Evolutionary conservation across 2,797 vertebrate genomes (phyloP), one percentile per base, ranked within the genome.

Genomic region (Crypturellus tataupa): DNA sequence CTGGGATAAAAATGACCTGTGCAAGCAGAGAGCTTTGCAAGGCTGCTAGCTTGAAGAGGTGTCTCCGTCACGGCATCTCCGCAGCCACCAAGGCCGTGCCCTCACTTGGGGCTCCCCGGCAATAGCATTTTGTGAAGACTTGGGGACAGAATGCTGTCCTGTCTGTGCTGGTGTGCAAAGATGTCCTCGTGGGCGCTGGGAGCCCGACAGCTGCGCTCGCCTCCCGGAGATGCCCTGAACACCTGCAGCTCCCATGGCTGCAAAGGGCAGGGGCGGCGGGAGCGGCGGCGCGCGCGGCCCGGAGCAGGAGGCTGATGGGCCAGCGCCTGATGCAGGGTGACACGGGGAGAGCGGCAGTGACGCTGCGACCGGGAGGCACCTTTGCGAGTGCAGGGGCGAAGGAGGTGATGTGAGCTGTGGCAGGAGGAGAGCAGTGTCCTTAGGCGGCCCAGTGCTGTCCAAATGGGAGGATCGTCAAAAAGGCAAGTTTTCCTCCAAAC

Each of bases 331-430:
- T 39, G 47, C 49, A 31, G 49, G 51, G 2, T 46, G 42, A 18
- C 33, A 17, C 19, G 4, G 14, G 51, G 39, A 31, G 58, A 46
- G 44, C 62, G 53, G 18, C 62, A 1, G 1, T 35, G 39, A 25
- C 13, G 42, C 55, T 68, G 0, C 6, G 25, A 18, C 47, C 20
- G 59, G 39, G 4, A 12, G 47, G 18, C 10, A 4, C 37, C 21
- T 59, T 1, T 0, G 1, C 3, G 40, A 19, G 33, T 69, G 62
- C 60, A 29, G 55, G 31, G n/a, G 16, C 31, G 39, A 25, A 3
- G 76, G 18, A 37, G 12, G 10, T 18, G 37, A 8, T 21, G 27
- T 14, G 63, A 13, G 37, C 81, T 46, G 49, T 3, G 8, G 46
- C 1, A 1, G 62, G 15, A 76, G 53, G 51, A 24, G 33, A 71